phyloP scores from a whole-genome alignment of 1,140 invertebrate genomes.

The Lordiphosa stackelbergi region DNA sequence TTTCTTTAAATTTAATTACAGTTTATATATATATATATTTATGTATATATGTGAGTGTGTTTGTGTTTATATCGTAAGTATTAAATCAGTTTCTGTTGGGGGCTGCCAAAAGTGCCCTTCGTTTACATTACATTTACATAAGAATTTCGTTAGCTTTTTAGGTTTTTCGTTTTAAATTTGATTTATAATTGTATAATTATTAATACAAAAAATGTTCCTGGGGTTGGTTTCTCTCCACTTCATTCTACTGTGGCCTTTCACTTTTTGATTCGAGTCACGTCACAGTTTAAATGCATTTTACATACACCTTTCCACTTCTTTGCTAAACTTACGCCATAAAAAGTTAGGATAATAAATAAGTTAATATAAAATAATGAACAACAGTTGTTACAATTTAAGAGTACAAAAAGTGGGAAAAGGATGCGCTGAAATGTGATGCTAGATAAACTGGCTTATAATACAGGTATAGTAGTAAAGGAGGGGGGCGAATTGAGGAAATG shows the following conservation, averaged over 20 bases:
- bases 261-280: slow-evolving; percentile 67
- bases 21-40: slow-evolving; percentile 47
- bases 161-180: slow-evolving; percentile 14
- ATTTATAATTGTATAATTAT: slow-evolving; percentile 37
- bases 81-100: slow-evolving; percentile 59
- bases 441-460: slow-evolving; percentile 47
- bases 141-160: slow-evolving; percentile 50
- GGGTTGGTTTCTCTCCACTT: slow-evolving; percentile 32
- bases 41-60: slow-evolving; percentile 20
- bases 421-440: slow-evolving; percentile 4
- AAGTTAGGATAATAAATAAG: slow-evolving; percentile 73
- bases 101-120: slow-evolving; percentile 45
- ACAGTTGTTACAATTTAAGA: slow-evolving; percentile 62
- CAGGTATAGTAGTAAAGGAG: slow-evolving; percentile 33
- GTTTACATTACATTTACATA: slow-evolving; percentile 67
- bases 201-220: slow-evolving; percentile 62
- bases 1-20: slow-evolving; percentile 67
- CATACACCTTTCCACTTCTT: slow-evolving; percentile 36
- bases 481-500: slow-evolving; percentile 53
- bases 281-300: slow-evolving; percentile 68
- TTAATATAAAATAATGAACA: slow-evolving; percentile 71
- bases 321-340: slow-evolving; percentile 59
- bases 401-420: slow-evolving; percentile 34
- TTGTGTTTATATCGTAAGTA: slow-evolving; percentile 54
- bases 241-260: slow-evolving; percentile 25